Evolutionary conservation across 2,113 vertebrate species (phyloP).

Genomic region (Corythornis vintsioides): DNA sequence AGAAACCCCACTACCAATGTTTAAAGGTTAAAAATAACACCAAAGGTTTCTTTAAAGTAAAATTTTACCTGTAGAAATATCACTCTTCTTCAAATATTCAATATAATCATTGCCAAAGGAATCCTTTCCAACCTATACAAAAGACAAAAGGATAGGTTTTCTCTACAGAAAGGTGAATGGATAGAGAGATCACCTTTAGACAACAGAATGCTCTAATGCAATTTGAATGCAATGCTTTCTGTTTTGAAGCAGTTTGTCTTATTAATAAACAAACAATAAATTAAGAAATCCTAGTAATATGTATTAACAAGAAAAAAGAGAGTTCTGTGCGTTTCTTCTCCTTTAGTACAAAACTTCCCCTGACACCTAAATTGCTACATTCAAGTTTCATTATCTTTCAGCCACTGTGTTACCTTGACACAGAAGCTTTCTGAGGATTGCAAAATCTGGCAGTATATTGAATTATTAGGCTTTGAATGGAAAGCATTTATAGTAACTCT

Average conservation of each 20-base stretch:
- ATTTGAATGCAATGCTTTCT: conserved; percentile 33
- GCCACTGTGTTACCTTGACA: background rate
- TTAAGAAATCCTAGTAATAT: background rate
- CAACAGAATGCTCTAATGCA: conserved; percentile 34
- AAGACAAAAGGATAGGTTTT: conserved; percentile 60
- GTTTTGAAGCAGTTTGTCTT: conserved; percentile 1
- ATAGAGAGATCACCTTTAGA: conserved; percentile 35
- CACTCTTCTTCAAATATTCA: conserved; percentile 91
- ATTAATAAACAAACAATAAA: background rate
- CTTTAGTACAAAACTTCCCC: background rate
- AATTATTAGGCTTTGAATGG: background rate
- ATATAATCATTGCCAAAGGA: conserved; percentile 95
- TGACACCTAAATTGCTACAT: background rate
- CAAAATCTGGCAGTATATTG: background rate
- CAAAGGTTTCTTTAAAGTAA: background rate
- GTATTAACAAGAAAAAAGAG: background rate
- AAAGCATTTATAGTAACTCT: background rate
- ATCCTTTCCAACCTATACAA: conserved; percentile 91
- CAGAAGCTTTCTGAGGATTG: background rate
- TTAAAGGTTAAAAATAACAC: background rate
- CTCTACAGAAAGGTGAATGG: background rate
- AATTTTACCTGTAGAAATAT: conserved; percentile 89
- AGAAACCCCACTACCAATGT: background rate
- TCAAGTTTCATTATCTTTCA: background rate
- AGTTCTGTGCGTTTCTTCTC: background rate